A percentile compares a stretch with the other conserved stretches of the same genome.
Evolutionary conservation across 2,113 vertebrate genomes (phyloP).

Genomic region (Felis chaus): DNA sequence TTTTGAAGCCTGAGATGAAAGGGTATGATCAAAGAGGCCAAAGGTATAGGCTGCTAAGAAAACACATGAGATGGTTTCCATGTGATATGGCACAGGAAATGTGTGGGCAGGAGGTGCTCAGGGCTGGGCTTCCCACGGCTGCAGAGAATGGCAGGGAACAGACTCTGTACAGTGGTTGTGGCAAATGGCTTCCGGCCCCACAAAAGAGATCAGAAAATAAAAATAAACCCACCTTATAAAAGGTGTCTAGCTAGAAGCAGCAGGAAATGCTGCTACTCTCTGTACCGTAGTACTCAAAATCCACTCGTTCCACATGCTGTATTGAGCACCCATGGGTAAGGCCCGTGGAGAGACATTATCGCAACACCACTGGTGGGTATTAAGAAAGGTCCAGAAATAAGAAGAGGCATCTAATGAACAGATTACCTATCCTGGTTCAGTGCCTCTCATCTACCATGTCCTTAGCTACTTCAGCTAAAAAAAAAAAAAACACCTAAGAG

Average conservation of each 20-base stretch:
- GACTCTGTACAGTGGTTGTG: not conserved
- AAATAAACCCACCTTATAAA: slow-evolving; percentile 51
- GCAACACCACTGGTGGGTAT: not conserved
- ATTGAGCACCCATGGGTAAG: not conserved
- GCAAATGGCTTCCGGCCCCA: slow-evolving; percentile 19
- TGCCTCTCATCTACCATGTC: not conserved
- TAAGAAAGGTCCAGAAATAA: not conserved
- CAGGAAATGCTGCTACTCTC: not conserved
- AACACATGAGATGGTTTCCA: slow-evolving; percentile 47
- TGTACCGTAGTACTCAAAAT: not conserved
- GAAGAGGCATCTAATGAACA: not conserved
- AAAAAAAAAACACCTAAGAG: not conserved
- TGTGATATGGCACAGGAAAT: slow-evolving; percentile 62
- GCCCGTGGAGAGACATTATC: not conserved
- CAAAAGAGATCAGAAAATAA: slow-evolving; percentile 53
- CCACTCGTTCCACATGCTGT: not conserved
- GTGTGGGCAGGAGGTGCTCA: slow-evolving; percentile 61
- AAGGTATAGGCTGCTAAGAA: slow-evolving; percentile 61
- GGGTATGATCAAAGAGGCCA: slow-evolving; percentile 63
- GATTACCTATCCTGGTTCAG: not conserved
- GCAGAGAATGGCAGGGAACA: slow-evolving; percentile 40
- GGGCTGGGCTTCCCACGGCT: not conserved
- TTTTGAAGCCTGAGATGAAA: slow-evolving; percentile 70
- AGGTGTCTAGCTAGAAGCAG: not conserved
- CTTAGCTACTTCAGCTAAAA: not conserved